These are phyloP conservation scores for Hirtodrosophila alboralis DNA, from an alignment of 2,888 invertebrate species.

Conservation along the genomic window DNA sequence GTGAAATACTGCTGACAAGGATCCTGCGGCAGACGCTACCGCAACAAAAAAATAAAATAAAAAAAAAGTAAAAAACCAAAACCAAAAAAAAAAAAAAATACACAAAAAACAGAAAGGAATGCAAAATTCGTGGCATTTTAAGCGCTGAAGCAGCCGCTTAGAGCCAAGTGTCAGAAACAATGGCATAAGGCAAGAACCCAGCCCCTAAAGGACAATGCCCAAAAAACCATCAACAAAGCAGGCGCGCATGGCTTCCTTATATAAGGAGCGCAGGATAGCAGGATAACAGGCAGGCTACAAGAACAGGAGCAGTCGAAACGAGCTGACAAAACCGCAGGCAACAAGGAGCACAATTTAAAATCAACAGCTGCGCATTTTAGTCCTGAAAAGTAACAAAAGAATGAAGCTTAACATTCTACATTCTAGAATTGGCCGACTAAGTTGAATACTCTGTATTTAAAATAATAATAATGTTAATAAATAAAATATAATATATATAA, in stretches of 20 bases:
- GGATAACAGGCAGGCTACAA: slow-evolving; percentile 11
- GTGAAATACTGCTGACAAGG: slow-evolving; percentile 57
- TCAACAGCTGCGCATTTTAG: slow-evolving; percentile 72
- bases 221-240: slow-evolving; percentile 28
- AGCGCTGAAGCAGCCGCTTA: slow-evolving; percentile 71
- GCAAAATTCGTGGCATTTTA: slow-evolving; percentile 67
- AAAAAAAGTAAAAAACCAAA: slow-evolving; percentile 7
- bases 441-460: slow-evolving; percentile 6
- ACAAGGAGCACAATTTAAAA: slow-evolving; percentile 66
- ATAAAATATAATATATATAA: no score
- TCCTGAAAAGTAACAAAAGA: slow-evolving; percentile 37
- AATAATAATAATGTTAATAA: background rate
- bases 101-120: slow-evolving; percentile 28
- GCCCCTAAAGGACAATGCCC: slow-evolving; percentile 49
- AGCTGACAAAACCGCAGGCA: slow-evolving; percentile 47
- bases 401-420: slow-evolving; percentile 11
- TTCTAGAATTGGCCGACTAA: background rate
- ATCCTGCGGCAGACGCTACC: slow-evolving; percentile 48
- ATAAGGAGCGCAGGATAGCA: no score
- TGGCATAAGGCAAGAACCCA: slow-evolving; percentile 51
- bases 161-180: slow-evolving; percentile 70
- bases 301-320: slow-evolving; percentile 39
- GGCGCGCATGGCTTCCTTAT: slow-evolving; percentile 22
- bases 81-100: slow-evolving; percentile 6
- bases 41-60: slow-evolving; percentile 24